Base-by-base conservation (phyloP, 2,113 vertebrate genomes). In the Oophaga pumilio region DNA sequence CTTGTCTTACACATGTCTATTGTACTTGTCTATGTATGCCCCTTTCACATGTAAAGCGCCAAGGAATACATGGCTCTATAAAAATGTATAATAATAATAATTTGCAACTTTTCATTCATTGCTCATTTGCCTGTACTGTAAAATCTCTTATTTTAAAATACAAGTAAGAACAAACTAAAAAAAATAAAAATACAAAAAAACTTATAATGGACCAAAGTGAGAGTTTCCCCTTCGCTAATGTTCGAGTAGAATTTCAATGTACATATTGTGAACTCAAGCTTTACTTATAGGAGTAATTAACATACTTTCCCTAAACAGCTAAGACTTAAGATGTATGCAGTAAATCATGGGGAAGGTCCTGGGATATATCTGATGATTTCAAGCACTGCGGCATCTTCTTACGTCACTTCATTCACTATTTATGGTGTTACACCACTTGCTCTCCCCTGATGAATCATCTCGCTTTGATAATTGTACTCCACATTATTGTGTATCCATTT, bases 381-480 rank as follows among this genome's bases (percentile, higher is more conserved):
- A 66, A 56, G 85, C 85, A 57, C 26, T 56, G 77, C 7, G 62
- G 57, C 62, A 79, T 56, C 52, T 68, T 43, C 62, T 87, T 87
- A 69, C 85, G 59, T 87, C 76, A 87, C 78, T 52, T 80, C 77
- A 87, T 87, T 87, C 85, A 87, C 85, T 80, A 83, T 85, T 85
- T 85, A 85, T 78, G 43, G 59, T 66, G 84, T 28, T 73, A 59
- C 50, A 57, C 24, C 85, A 71, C 62, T 87, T n/a, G 33, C 56
- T 80, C 85, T 81, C 52, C 50, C 73, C 52, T 26, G 62, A 73
- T 87, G 85, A 87, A 66, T 87, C 85, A 87, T 87, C 85, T 76
- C 11, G 50, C 76, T 87, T 33, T 79, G 71, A 80, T 81, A 80
- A 87, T 86, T 78, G 76, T 86, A 53, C 60, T 79, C 76, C 22